Percentiles rank a stretch among this genome's conserved stretches.
These are phyloP conservation scores for Zoanthus sociatus DNA, from an alignment of 92 coral and sea anemone species.

Conservation along the genomic window DNA sequence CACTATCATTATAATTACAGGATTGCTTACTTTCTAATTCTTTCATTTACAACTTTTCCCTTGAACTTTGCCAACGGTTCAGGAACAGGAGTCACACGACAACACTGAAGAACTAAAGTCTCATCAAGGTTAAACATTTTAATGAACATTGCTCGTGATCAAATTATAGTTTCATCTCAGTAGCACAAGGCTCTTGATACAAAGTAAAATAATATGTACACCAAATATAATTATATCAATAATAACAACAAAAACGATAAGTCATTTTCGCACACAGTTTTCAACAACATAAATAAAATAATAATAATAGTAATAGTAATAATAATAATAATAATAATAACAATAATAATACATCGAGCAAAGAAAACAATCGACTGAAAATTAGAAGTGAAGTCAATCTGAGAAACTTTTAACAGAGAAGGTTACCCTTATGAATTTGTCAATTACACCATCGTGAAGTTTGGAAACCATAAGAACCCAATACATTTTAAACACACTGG, in stretches of 20 bases:
- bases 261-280: too few relatives aligned
- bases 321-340: too few relatives aligned
- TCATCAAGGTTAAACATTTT: conserved; percentile 54
- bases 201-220: neutral
- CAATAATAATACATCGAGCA: neutral
- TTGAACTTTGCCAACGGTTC: conserved; percentile 73
- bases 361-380: neutral
- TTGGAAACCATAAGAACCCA: neutral
- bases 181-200: neutral
- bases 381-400: neutral
- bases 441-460: neutral
- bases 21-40: conserved; percentile 77
- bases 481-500: neutral
- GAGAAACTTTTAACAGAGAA: neutral
- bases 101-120: conserved; percentile 79
- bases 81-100: conserved; percentile 86
- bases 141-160: neutral
- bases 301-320: too few relatives aligned
- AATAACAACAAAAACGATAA: too few relatives aligned
- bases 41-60: conserved; percentile 79
- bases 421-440: neutral
- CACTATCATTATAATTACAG: too few relatives aligned
- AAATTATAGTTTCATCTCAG: neutral
- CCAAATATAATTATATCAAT: too few relatives aligned
- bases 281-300: too few relatives aligned